A percentile compares a stretch with the other conserved stretches of the same genome.
Conservation (phyloP, 2,888 invertebrate genomes). For the Meta bourneti region DNA sequence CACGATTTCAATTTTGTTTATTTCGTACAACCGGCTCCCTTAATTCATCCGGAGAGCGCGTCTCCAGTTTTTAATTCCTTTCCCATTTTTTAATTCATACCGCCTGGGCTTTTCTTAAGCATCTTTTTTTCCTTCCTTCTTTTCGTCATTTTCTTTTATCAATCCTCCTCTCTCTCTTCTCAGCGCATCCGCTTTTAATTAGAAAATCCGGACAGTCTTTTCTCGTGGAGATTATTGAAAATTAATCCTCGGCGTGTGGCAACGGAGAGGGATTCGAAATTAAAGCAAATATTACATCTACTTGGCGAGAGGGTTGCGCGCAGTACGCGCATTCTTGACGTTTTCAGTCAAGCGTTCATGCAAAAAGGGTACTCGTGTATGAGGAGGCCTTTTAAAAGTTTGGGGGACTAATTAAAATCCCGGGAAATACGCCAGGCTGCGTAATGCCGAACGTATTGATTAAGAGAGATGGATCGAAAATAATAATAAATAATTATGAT, state of each 20-base stretch:
- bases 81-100: slow-evolving; percentile 45
- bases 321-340: slow-evolving; percentile 52
- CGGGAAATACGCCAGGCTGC: slow-evolving; percentile 24
- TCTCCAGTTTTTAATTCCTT: slow-evolving; percentile 13
- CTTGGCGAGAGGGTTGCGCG: slow-evolving; percentile 9
- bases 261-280: slow-evolving; percentile 55
- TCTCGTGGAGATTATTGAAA: slow-evolving; percentile 69
- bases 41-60: not conserved
- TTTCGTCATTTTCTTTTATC: slow-evolving; percentile 14
- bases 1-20: slow-evolving; percentile 68
- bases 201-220: slow-evolving; percentile 62
- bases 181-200: slow-evolving; percentile 69
- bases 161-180: slow-evolving; percentile 3
- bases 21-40: slow-evolving; percentile 17
- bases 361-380: slow-evolving; percentile 35
- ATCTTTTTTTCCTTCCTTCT: slow-evolving; percentile 10
- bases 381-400: slow-evolving; percentile 48
- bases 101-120: slow-evolving; percentile 6
- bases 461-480: slow-evolving; percentile 29
- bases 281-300: slow-evolving; percentile 74
- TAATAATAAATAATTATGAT: not conserved
- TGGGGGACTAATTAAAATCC: slow-evolving; percentile 71
- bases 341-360: slow-evolving; percentile 66
- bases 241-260: slow-evolving; percentile 55
- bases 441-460: slow-evolving; percentile 72